Evolutionary conservation across 2,797 vertebrate genomes (phyloP).

Genomic region (Morelia viridis): DNA sequence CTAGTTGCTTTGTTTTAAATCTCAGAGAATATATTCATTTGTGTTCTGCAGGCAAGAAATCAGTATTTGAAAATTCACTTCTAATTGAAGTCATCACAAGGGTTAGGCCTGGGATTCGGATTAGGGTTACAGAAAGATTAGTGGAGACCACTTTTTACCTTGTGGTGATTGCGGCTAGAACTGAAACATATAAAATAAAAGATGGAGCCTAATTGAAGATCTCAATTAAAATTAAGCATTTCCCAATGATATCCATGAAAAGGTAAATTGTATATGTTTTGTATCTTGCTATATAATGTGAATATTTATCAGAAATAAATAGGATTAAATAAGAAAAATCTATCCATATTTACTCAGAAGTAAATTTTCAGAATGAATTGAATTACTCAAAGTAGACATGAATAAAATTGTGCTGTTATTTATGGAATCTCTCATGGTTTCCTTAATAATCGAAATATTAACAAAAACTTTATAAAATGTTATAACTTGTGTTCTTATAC

Average conservation of each 20-base stretch:
- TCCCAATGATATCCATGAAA: neutral
- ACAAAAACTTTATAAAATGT: neutral
- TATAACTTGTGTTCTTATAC: constrained; percentile 14
- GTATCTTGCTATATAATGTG: neutral
- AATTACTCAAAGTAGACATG: neutral
- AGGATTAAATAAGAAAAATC: neutral
- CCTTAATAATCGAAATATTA: neutral
- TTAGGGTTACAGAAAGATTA: neutral
- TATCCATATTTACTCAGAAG: neutral
- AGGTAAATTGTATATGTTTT: neutral
- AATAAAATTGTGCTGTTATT: neutral
- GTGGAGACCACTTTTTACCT: neutral
- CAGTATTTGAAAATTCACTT: neutral
- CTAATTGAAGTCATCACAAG: neutral
- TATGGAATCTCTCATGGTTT: neutral
- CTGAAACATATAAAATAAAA: neutral
- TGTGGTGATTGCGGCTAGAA: neutral
- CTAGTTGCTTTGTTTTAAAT: neutral
- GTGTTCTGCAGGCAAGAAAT: neutral
- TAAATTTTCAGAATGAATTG: neutral
- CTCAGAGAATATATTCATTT: neutral
- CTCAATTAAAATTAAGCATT: neutral
- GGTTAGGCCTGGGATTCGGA: neutral
- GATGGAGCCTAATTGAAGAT: neutral
- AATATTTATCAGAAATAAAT: neutral